Conservation (phyloP, 2,113 vertebrate species). For the Scalopus aquaticus region DNA sequence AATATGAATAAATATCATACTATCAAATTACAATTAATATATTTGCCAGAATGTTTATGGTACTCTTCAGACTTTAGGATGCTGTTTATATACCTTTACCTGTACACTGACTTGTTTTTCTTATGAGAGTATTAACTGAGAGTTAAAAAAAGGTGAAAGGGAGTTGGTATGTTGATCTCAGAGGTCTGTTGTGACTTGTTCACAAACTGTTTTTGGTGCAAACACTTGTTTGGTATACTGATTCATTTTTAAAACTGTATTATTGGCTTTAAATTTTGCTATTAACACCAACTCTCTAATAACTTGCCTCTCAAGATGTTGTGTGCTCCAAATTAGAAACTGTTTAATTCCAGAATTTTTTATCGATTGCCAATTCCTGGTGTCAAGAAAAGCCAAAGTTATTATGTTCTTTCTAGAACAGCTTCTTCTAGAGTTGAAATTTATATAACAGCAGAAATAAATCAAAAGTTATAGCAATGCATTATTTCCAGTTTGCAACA, state of each 20-base stretch:
- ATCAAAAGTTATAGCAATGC: not conserved
- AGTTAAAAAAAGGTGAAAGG: not conserved
- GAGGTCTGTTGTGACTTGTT: not conserved
- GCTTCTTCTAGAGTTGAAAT: slow-evolving; percentile 20
- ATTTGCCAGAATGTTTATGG: not conserved
- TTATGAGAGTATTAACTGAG: slow-evolving; percentile 22
- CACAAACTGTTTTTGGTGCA: not conserved
- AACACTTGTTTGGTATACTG: not conserved
- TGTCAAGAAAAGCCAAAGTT: slow-evolving; percentile 38
- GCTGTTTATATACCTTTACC: not conserved
- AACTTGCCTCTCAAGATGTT: not conserved
- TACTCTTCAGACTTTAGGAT: not conserved
- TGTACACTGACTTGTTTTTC: not conserved
- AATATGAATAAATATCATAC: slow-evolving; percentile 33
- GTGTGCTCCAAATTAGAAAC: slow-evolving; percentile 45
- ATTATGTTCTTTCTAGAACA: slow-evolving; percentile 32
- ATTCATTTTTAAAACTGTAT: slow-evolving; percentile 11
- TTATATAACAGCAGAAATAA: not conserved
- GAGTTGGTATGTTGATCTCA: not conserved
- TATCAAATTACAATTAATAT: slow-evolving; percentile 59
- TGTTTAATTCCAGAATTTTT: slow-evolving; percentile 28
- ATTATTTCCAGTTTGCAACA: slow-evolving; percentile 49
- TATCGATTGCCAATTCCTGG: not conserved
- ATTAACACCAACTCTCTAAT: not conserved
- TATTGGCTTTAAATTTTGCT: not conserved